Evolutionary conservation across 2,888 invertebrate genomes (phyloP).

Genomic region (Drosophila histrio): DNA sequence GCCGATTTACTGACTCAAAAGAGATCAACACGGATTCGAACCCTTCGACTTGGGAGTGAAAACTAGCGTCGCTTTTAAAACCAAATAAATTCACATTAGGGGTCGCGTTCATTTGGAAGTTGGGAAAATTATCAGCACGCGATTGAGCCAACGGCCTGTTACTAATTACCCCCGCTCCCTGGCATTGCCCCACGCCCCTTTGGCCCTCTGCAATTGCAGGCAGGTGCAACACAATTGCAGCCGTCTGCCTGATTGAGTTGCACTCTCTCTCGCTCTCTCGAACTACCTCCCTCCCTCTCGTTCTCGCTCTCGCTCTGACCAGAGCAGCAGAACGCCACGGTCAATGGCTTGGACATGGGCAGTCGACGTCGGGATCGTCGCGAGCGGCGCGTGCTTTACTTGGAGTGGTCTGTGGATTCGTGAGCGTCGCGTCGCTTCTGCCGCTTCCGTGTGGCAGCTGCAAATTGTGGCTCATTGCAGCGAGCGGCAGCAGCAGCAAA

Average conservation of each 20-base stretch:
- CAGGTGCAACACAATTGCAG: slow-evolving; percentile 60
- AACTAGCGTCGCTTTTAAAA: slow-evolving; percentile 24
- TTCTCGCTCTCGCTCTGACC: neutral
- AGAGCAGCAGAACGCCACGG: slow-evolving; percentile 51
- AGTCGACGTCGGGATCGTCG: slow-evolving; percentile 39
- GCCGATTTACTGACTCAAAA: neutral
- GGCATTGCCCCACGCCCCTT: slow-evolving; percentile 16
- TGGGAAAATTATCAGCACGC: slow-evolving; percentile 67
- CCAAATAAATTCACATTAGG: slow-evolving; percentile 60
- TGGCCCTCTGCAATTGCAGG: slow-evolving; percentile 51
- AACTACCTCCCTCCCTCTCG: neutral
- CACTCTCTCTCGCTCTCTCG: slow-evolving; percentile 10
- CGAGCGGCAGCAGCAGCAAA: slow-evolving; percentile 20
- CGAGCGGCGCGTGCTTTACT: slow-evolving; percentile 75
- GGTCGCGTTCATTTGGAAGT: slow-evolving; percentile 67
- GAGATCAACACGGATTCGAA: slow-evolving; percentile 14
- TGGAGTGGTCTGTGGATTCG: slow-evolving; percentile 49
- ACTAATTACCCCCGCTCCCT: slow-evolving; percentile 62
- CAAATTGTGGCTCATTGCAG: slow-evolving; percentile 67
- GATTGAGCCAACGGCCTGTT: slow-evolving; percentile 73
- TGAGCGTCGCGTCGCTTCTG: slow-evolving; percentile 39
- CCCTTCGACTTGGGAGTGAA: slow-evolving; percentile 22
- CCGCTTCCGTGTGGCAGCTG: slow-evolving; percentile 75
- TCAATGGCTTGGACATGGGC: slow-evolving; percentile 60
- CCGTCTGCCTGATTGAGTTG: slow-evolving; percentile 71